These are phyloP conservation scores for Hypercompe scribonia DNA, from an alignment of 2,888 invertebrate genomes.

Conservation along the genomic window DNA sequence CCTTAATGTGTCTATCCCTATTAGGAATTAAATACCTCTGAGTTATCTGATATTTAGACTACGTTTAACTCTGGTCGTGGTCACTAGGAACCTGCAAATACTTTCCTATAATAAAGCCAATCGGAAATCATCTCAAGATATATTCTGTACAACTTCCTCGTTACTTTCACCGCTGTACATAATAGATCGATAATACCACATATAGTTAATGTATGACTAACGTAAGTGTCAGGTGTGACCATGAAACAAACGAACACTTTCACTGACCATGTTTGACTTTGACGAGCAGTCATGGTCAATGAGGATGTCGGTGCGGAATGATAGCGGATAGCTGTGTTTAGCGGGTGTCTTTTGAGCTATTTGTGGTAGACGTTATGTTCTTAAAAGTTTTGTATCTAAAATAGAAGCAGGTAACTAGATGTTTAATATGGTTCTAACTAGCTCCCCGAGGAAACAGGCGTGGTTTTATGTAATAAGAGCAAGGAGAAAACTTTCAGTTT, in stretches of 20 bases:
- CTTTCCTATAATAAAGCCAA: neutral
- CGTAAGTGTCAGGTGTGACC: conserved; percentile 14
- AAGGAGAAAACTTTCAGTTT: too few relatives aligned
- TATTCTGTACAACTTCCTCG: conserved; percentile 3
- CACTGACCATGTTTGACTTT: conserved; percentile 14
- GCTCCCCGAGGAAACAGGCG: too few relatives aligned
- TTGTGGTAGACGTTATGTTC: neutral
- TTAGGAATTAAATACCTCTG: too few relatives aligned
- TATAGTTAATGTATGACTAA: conserved; percentile 7
- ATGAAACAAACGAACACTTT: conserved; percentile 14
- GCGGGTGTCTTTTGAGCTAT: conserved; percentile 1
- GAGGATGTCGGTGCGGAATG: neutral
- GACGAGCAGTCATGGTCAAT: conserved; percentile 5
- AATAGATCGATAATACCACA: conserved; percentile 4
- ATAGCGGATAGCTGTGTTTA: too few relatives aligned
- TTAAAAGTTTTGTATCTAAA: neutral
- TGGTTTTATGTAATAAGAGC: too few relatives aligned
- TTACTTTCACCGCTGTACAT: conserved; percentile 18
- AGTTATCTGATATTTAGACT: too few relatives aligned
- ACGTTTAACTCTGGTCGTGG: too few relatives aligned
- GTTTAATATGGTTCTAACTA: too few relatives aligned
- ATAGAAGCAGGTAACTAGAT: neutral
- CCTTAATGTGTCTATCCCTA: too few relatives aligned
- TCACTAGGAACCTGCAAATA: too few relatives aligned
- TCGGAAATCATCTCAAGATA: neutral